phyloP scores from a whole-genome alignment of 2,888 invertebrate species.

The Drosophila mulleri region DNA sequence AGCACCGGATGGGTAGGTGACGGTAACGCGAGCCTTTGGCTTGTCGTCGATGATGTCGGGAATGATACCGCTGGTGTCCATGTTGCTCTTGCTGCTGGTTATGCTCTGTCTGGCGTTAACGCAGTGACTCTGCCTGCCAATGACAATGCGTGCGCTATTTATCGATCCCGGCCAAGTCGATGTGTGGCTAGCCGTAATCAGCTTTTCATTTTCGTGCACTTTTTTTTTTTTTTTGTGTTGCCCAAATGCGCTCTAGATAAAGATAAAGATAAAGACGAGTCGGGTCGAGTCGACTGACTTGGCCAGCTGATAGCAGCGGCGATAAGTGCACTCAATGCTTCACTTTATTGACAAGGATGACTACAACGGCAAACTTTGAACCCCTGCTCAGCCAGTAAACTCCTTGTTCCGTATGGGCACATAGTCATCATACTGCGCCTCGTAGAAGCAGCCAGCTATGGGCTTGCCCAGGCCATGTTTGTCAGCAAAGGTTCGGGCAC shows the following conservation, averaged over 20 bases:
- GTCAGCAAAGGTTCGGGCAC: slow-evolving; percentile 89
- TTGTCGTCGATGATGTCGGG: slow-evolving; percentile 80
- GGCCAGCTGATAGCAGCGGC: slow-evolving; percentile 32
- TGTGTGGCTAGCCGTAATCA: slow-evolving; percentile 47
- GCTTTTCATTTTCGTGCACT: slow-evolving; percentile 45
- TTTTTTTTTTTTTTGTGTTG: slow-evolving; percentile 9
- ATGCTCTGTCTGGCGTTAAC: slow-evolving; percentile 51
- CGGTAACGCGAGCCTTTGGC: slow-evolving; percentile 69
- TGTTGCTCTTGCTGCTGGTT: slow-evolving; percentile 42
- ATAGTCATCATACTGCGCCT: slow-evolving; percentile 84
- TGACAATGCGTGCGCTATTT: slow-evolving; percentile 51
- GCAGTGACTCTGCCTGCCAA: slow-evolving; percentile 54
- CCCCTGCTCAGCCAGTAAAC: slow-evolving; percentile 37
- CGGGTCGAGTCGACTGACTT: slow-evolving; percentile 3
- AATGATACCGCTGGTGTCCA: slow-evolving; percentile 80
- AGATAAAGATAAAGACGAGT: slow-evolving; percentile 36
- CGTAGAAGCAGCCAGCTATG: slow-evolving; percentile 79
- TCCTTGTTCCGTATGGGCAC: slow-evolving; percentile 84
- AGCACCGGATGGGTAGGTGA: slow-evolving; percentile 83
- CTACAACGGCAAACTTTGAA: not conserved
- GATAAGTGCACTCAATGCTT: slow-evolving; percentile 40
- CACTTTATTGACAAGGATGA: slow-evolving; percentile 40
- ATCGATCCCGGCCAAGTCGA: slow-evolving; percentile 38
- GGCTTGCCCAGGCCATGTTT: slow-evolving; percentile 90
- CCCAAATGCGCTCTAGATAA: slow-evolving; percentile 53